A percentile compares a stretch with the other conserved stretches of the same genome.
Conservation (phyloP, 2,113 vertebrate genomes). For the Cairina moschata region DNA sequence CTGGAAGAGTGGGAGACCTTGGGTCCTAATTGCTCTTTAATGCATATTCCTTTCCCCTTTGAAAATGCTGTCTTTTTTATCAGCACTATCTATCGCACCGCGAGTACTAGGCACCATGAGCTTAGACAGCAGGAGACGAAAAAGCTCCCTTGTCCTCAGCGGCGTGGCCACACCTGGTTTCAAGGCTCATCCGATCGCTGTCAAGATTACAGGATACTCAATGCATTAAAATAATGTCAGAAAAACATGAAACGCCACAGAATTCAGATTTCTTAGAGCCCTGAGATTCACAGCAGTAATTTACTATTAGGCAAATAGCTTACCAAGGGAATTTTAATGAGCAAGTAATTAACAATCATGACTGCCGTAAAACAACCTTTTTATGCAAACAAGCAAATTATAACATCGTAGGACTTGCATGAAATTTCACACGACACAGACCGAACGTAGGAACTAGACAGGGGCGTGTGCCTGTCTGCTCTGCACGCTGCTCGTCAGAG, state of each 20-base stretch:
- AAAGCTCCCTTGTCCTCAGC: neutral
- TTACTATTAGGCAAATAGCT: neutral
- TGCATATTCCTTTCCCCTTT: neutral
- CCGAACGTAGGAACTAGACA: neutral
- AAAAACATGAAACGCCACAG: neutral
- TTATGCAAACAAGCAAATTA: neutral
- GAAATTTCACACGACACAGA: neutral
- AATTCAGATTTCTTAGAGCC: neutral
- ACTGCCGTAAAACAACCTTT: neutral
- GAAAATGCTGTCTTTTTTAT: neutral
- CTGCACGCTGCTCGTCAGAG: neutral
- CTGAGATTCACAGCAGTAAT: neutral
- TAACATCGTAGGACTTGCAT: neutral
- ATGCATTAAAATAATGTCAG: neutral
- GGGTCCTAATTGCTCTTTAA: neutral
- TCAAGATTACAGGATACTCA: neutral
- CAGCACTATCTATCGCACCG: neutral
- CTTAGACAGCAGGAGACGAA: neutral
- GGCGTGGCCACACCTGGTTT: neutral
- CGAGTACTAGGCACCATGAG: neutral
- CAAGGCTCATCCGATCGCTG: neutral
- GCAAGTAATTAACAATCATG: neutral
- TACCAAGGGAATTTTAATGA: neutral
- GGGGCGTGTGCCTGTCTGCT: neutral
- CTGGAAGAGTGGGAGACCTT: neutral